These are phyloP conservation scores for Lissocephala sabroskyi DNA, from an alignment of 2,888 invertebrate species.

Conservation along the genomic window DNA sequence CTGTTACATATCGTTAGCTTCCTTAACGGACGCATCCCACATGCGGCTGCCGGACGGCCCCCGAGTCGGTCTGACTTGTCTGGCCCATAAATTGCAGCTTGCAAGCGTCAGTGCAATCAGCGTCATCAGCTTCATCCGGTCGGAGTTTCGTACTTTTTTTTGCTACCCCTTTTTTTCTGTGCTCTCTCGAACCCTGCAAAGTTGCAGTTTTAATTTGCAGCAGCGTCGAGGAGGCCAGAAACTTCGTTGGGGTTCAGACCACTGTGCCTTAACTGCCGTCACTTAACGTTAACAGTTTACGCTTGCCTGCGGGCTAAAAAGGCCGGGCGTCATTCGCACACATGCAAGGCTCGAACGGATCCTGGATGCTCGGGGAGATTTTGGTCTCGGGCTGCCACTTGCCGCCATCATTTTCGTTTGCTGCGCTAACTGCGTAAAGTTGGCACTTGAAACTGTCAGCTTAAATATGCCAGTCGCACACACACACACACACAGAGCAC, in stretches of 20 bases:
- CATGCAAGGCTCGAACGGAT: constrained; percentile 7
- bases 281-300: constrained; percentile 63
- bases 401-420: constrained; percentile 53
- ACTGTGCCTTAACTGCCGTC: constrained; percentile 61
- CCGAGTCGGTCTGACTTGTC: background rate
- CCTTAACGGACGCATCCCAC: constrained; percentile 62
- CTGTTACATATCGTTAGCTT: constrained; percentile 61
- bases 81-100: constrained; percentile 59
- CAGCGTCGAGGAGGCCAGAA: background rate
- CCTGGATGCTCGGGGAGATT: too few species aligned
- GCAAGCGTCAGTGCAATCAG: constrained; percentile 61
- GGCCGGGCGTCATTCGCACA: constrained; percentile 40
- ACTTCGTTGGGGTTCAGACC: constrained; percentile 18
- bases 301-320: constrained; percentile 62
- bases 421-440: constrained; percentile 62
- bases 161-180: background rate
- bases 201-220: constrained; percentile 8
- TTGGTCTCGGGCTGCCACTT: constrained; percentile 28
- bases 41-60: constrained; percentile 10
- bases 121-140: constrained; percentile 62
- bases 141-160: constrained; percentile 2
- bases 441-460: constrained; percentile 64
- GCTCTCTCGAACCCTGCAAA: constrained; percentile 1
- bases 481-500: constrained; percentile 14
- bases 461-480: constrained; percentile 59